These are phyloP conservation scores for Pachycephala philippinensis DNA, from an alignment of 2,113 vertebrate species.

Conservation along the genomic window DNA sequence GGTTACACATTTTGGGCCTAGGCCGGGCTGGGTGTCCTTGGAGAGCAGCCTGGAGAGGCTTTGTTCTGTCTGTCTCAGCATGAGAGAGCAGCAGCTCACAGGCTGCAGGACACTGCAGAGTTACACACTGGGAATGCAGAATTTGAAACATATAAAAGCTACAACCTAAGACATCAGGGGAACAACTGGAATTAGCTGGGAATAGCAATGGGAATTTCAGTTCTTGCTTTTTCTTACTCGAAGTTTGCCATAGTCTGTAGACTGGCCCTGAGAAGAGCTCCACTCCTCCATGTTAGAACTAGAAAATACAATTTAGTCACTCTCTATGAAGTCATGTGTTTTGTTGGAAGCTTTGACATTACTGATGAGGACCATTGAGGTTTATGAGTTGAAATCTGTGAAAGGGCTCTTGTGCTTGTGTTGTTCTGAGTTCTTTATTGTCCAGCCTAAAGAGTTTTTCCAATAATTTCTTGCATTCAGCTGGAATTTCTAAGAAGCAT, in stretches of 20 bases:
- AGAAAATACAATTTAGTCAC: not conserved
- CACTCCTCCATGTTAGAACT: not conserved
- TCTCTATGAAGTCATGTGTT: not conserved
- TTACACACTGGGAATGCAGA: too few relatives aligned
- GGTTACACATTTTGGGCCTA: too few relatives aligned
- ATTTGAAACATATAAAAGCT: too few relatives aligned
- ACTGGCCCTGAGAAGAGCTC: not conserved
- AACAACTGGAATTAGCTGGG: not conserved
- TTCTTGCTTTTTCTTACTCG: not conserved
- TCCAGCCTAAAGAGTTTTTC: not conserved
- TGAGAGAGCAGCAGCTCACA: too few relatives aligned
- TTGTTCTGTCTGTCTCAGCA: too few relatives aligned
- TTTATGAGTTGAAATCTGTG: not conserved
- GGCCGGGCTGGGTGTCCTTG: too few relatives aligned
- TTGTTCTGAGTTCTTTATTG: not conserved
- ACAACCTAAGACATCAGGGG: too few relatives aligned
- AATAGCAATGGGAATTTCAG: not conserved
- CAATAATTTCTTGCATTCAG: not conserved
- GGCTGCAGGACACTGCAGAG: too few relatives aligned
- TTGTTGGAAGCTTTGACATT: not conserved
- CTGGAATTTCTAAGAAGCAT: not conserved
- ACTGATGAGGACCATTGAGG: not conserved
- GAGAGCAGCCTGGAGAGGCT: too few relatives aligned
- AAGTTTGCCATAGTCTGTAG: not conserved
- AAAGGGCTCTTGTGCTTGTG: not conserved